phyloP scores from a whole-genome alignment of 1,140 invertebrate species.

The Drosophila athabasca region DNA sequence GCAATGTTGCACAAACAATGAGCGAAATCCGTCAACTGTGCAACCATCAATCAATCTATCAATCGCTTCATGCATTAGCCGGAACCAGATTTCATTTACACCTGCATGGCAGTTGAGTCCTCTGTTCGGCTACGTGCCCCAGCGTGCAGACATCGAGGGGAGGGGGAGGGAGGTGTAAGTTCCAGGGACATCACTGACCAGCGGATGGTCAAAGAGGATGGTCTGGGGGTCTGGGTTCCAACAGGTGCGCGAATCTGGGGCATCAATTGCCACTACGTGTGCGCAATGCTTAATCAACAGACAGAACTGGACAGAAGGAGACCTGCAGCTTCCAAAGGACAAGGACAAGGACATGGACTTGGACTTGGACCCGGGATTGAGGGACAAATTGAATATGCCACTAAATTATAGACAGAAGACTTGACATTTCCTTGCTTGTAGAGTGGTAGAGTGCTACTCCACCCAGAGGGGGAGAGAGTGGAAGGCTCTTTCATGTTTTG shows the following conservation, averaged over 20 bases:
- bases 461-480: conserved; percentile 1
- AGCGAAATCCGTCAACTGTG: too few species aligned
- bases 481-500: conserved; percentile 65
- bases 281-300: conserved; percentile 64
- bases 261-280: conserved; percentile 78
- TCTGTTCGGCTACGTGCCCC: too few species aligned
- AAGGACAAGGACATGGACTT: background rate
- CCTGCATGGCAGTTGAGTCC: too few species aligned
- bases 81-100: too few species aligned
- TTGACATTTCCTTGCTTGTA: conserved; percentile 38
- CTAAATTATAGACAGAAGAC: conserved; percentile 51
- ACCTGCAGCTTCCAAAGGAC: conserved; percentile 5
- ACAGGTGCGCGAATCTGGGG: conserved; percentile 76
- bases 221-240: conserved; percentile 16
- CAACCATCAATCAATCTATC: too few species aligned
- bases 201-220: background rate
- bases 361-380: conserved; percentile 9
- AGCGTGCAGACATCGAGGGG: too few species aligned
- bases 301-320: background rate
- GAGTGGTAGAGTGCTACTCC: conserved; percentile 23
- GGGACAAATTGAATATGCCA: conserved; percentile 64
- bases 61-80: too few species aligned
- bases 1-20: too few species aligned
- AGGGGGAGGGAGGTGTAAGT: too few species aligned
- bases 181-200: background rate